Base-by-base conservation (phyloP, 2,888 invertebrate genomes). In the Dorcus parallelipipedus region DNA sequence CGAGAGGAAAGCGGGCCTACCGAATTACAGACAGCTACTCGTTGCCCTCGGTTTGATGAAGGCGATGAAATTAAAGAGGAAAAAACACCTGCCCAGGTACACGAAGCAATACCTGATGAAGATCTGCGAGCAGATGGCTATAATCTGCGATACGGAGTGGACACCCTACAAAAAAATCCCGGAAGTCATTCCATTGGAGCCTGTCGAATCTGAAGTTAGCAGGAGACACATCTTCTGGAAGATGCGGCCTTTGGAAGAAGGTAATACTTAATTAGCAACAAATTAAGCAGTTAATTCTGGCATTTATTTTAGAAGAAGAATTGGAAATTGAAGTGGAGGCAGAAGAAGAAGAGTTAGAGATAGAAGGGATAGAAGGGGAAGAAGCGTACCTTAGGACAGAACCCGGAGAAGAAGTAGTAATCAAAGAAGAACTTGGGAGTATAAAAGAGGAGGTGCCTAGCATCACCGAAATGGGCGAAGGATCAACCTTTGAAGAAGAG, bases 1-100 rank as follows among this genome's bases (percentile, higher is more conserved):
- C 40, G 41, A 39, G n/a, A 33, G 49, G 26, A 38, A 50, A 2
- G 39, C 50, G 5, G 47, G 53, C 17, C 55, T 58, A 9, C 65
- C 62, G 8, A 66, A 64, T 45, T 64, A 66, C 48, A 59, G 61
- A 38, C 64, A 66, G 41, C 38, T 66, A 42, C 53, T 61, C n/a
- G 62, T 66, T 9, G 58, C 66, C 1, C 10, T 58, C 10, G 52
- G 50, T 5, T 26, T 66, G 42, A 52, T 60, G 51, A 53, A 58
- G 38, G 40, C 40, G n/a, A 39, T 63, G 17, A 53, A 56, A 38
- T 40, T 38, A 2, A 56, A 49, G 26, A 55, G 45, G 38, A 42
- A 55, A 6, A 50, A 49, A 39, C 52, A 58, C 10, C 48, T 52
- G 8, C 58, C 53, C 50, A 52, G 54, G 17, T 58, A 58, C 48